These are phyloP conservation scores for Nasua narica DNA, from an alignment of 2,797 vertebrate species.

Conservation along the genomic window DNA sequence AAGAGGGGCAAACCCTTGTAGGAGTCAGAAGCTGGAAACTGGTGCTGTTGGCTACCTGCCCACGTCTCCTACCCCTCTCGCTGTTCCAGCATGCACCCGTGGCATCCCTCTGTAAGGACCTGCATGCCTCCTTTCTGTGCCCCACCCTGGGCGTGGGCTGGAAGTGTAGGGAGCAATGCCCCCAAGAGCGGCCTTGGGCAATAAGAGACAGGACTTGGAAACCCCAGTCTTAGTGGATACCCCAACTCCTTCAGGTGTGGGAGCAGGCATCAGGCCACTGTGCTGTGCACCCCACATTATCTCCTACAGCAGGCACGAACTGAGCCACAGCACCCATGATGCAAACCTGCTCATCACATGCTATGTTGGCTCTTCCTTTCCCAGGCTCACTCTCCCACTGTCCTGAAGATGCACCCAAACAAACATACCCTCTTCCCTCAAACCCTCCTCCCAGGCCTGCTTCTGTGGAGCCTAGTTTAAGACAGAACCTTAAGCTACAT, in stretches of 20 bases:
- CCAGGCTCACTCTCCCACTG: fast-evolving
- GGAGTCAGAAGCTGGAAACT: background rate
- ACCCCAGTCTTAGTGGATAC: background rate
- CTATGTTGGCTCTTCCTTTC: no score
- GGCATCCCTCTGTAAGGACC: background rate
- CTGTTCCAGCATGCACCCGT: fast-evolving
- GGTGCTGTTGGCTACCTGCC: background rate
- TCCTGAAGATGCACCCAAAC: background rate
- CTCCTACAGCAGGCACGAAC: background rate
- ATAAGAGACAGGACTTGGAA: background rate
- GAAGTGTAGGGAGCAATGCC: background rate
- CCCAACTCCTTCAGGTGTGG: background rate
- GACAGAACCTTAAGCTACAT: background rate
- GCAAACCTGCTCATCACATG: background rate
- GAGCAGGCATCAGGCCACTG: background rate
- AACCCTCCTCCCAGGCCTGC: no score
- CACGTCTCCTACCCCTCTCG: fast-evolving
- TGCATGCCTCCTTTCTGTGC: background rate
- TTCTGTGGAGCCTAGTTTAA: background rate
- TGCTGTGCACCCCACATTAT: no score
- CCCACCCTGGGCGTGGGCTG: background rate
- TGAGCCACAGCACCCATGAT: background rate
- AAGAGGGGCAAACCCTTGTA: background rate
- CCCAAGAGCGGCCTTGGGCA: background rate
- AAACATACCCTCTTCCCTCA: background rate